Base-by-base conservation (phyloP, 1,140 invertebrate genomes). In the Hycleus phaleratus region DNA sequence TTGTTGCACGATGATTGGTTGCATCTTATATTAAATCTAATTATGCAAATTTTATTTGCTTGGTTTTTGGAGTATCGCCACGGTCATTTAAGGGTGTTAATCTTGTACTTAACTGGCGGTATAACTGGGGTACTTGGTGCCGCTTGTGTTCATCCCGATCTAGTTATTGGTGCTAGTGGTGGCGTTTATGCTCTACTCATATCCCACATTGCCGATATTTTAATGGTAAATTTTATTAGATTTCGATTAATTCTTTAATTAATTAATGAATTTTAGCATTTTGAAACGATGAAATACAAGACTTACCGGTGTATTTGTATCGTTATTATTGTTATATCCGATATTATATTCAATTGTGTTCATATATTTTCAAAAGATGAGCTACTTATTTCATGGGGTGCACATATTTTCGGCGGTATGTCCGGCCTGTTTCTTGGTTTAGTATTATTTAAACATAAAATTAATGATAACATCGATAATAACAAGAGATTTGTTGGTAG, bases 141-240 rank as follows among this genome's bases (percentile, higher is more conserved):
- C 6, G 90, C 88, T 6, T 79, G 89, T 59, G 74, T 90, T 63
- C 90, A 95, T 74, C 88, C 90, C 0, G 74, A 78, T 65, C 81
- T 90, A 44, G 79, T 98, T 51, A 86, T 93, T 46, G 95, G 95
- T 11, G 90, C 94, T 45, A 95, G 91, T 46, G 94, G 90, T 9
- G 94, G 93, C n/a, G 91, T 94, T 49, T 97, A 97, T 77, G 89
- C 93, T 26, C 75, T 97, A 42, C 83, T 97, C 45, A 86, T 91
- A 39, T 94, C 93, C 61, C 93, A 97, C 73, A 76, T 96, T 48
- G 86, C 95, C 24, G 91, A 93, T 75, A 82, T 96, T 49, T 84
- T 91, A 70, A 78, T 95, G 78, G 90, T 92, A 77, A 83, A 78
- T 74, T 9, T 24, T 58, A 58, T 56, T 56, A 18, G 18, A 18